Conservation (phyloP, 2,797 vertebrate species). For the Sandelia bainsii region DNA sequence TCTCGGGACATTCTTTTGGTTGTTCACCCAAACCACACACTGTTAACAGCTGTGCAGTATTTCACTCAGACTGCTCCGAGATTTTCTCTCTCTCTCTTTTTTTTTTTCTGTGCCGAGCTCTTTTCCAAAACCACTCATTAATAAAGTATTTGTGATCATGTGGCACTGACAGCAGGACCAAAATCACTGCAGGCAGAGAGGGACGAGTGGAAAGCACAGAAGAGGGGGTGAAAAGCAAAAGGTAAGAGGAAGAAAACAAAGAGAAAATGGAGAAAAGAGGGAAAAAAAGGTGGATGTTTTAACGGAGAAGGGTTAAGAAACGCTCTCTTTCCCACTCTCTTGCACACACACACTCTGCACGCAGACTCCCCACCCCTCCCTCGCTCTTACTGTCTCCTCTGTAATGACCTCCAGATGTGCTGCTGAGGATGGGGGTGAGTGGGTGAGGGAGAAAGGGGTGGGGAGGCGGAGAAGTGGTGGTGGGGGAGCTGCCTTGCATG, state of each 20-base stretch:
- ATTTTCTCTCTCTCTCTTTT: conserved; percentile 17
- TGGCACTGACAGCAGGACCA: conserved; percentile 67
- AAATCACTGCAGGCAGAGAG: conserved; percentile 44
- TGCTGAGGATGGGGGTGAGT: conserved; percentile 74
- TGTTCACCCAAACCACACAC: conserved; percentile 79
- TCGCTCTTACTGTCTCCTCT: conserved; percentile 84
- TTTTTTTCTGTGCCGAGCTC: conserved; percentile 43
- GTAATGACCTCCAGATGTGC: conserved; percentile 88
- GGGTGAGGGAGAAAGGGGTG: conserved; percentile 62
- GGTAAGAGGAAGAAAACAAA: conserved; percentile 15
- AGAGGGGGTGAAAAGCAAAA: not conserved
- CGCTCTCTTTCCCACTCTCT: conserved; percentile 53
- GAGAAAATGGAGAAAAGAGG: conserved; percentile 49
- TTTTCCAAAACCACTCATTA: conserved; percentile 75
- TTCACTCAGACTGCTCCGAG: conserved; percentile 63
- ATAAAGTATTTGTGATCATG: conserved; percentile 78
- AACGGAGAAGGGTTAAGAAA: conserved; percentile 61
- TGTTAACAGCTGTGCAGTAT: conserved; percentile 83
- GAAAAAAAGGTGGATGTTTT: conserved; percentile 59
- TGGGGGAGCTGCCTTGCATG: conserved; percentile 71
- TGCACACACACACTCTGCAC: conserved; percentile 52
- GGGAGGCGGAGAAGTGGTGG: conserved; percentile 44
- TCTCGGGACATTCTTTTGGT: conserved; percentile 79
- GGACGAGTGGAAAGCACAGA: not conserved
- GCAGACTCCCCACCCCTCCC: conserved; percentile 79